phyloP scores from a whole-genome alignment of 1,140 invertebrate genomes.

The Drosophila sechellia region DNA sequence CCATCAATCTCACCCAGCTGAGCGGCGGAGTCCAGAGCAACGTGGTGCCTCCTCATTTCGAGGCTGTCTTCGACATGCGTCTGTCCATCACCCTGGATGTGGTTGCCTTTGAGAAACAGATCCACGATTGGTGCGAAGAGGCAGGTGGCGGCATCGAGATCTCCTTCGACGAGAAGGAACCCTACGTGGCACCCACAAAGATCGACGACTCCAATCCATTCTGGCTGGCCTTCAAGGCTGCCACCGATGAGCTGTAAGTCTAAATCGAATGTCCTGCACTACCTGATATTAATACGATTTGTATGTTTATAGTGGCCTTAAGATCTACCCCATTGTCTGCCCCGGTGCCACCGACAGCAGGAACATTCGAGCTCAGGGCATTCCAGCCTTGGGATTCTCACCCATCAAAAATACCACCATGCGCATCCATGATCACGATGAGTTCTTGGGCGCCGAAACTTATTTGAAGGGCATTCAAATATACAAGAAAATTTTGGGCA shows the following conservation, averaged over 20 bases:
- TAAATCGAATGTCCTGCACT: constrained; percentile 85
- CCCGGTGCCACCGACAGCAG: constrained; percentile 92
- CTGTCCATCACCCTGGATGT: constrained; percentile 90
- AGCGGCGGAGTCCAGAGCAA: constrained; percentile 96
- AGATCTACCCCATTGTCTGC: constrained; percentile 89
- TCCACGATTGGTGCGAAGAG: constrained; percentile 91
- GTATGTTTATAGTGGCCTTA: constrained; percentile 81
- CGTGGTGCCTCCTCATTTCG: constrained; percentile 93
- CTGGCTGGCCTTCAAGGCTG: constrained; percentile 91
- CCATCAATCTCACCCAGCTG: constrained; percentile 94
- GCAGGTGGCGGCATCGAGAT: constrained; percentile 91
- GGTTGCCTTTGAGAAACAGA: constrained; percentile 89
- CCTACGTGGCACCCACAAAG: constrained; percentile 87
- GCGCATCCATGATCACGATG: constrained; percentile 92
- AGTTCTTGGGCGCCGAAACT: constrained; percentile 89
- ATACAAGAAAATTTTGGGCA: constrained; percentile 88
- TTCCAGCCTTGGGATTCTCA: constrained; percentile 91
- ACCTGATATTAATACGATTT: background rate
- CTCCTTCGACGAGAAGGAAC: constrained; percentile 89
- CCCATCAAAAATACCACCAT: constrained; percentile 91
- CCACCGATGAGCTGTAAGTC: constrained; percentile 86
- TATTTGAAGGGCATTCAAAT: constrained; percentile 91
- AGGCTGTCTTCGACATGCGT: constrained; percentile 92
- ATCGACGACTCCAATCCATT: constrained; percentile 90
- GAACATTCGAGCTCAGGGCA: constrained; percentile 89